Conservation (phyloP, 2,888 invertebrate species). For the Acronicta alni region DNA sequence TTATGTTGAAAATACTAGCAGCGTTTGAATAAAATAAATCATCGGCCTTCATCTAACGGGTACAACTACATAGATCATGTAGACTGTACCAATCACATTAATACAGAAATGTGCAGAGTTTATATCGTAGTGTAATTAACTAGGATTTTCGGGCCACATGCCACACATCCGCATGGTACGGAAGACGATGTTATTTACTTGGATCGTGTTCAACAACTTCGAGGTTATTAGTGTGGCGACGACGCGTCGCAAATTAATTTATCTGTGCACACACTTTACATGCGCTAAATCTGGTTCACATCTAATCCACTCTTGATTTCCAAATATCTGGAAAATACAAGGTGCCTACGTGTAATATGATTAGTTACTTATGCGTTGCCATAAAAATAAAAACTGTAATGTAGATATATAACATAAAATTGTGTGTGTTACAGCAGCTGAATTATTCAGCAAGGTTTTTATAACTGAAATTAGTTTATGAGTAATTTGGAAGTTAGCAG, state of each 20-base stretch:
- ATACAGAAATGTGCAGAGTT: slow-evolving; percentile 18
- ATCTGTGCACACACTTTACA: slow-evolving; percentile 57
- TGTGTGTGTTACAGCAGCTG: background rate
- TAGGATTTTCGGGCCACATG: slow-evolving; percentile 71
- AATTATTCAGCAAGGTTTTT: background rate
- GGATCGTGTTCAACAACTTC: slow-evolving; percentile 81
- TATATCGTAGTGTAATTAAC: slow-evolving; percentile 54
- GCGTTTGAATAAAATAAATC: slow-evolving; percentile 1
- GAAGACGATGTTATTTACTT: slow-evolving; percentile 80
- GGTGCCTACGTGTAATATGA: background rate
- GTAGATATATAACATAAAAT: no score
- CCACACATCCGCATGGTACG: slow-evolving; percentile 75
- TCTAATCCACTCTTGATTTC: slow-evolving; percentile 58
- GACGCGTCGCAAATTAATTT: slow-evolving; percentile 73
- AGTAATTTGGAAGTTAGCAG: no score
- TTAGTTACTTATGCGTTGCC: no score
- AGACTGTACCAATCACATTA: slow-evolving; percentile 4
- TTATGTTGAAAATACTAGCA: slow-evolving; percentile 5
- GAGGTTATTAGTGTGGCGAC: slow-evolving; percentile 73
- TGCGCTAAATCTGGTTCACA: slow-evolving; percentile 55
- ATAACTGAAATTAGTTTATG: no score
- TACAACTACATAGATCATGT: background rate
- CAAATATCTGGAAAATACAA: slow-evolving; percentile 44
- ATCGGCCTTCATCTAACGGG: background rate
- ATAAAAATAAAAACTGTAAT: no score